These are phyloP conservation scores for Falco columbarius DNA, from an alignment of 2,797 vertebrate genomes.

Conservation along the genomic window DNA sequence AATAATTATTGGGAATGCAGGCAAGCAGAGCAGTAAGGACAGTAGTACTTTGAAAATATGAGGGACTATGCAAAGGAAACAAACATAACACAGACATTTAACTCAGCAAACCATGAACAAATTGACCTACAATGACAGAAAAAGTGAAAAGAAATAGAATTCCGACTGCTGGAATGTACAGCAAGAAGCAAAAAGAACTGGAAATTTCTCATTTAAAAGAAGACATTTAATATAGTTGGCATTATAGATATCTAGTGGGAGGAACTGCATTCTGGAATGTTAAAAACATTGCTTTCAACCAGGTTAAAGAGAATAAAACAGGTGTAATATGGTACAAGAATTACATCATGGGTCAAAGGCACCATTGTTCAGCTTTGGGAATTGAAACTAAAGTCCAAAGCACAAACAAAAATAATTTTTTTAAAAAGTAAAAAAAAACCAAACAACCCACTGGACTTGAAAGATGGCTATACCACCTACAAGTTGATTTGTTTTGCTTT, in stretches of 20 bases:
- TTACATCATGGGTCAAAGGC: background rate
- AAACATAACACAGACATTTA: background rate
- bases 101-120: background rate
- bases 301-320: background rate
- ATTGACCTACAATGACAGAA: background rate
- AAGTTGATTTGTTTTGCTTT: background rate
- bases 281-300: background rate
- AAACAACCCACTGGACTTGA: background rate
- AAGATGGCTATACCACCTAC: background rate
- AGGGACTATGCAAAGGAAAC: background rate
- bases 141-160: background rate
- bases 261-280: background rate
- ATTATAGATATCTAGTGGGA: conserved; percentile 14
- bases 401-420: background rate
- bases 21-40: background rate
- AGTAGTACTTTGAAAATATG: background rate
- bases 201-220: conserved; percentile 23
- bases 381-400: background rate
- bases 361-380: background rate
- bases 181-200: background rate
- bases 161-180: background rate
- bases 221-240: background rate
- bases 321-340: background rate
- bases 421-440: too few relatives aligned
- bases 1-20: background rate